These are phyloP conservation scores for Rallus limicola DNA, from an alignment of 2,113 vertebrate genomes.

Conservation along the genomic window DNA sequence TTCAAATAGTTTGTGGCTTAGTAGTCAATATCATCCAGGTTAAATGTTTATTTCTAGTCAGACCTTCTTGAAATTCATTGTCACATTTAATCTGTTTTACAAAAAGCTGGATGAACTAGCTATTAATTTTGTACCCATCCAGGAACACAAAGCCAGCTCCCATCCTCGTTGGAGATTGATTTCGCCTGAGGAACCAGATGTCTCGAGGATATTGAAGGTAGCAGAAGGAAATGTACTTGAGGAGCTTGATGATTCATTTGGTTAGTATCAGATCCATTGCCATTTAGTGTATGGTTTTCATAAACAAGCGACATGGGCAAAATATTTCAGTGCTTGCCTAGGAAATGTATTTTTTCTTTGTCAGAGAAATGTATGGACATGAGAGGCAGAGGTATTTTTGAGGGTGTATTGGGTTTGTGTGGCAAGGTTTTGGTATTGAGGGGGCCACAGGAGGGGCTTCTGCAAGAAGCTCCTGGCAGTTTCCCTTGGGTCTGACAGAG, in stretches of 20 bases:
- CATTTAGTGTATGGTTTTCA: neutral
- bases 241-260: conserved; percentile 69
- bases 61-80: neutral
- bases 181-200: conserved; percentile 26
- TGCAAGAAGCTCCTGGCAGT: too few species aligned
- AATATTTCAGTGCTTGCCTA: neutral
- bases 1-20: neutral
- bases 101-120: neutral
- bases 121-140: neutral
- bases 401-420: neutral
- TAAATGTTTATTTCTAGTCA: neutral
- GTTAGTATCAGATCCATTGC: conserved; percentile 59
- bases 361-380: neutral
- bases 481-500: too few species aligned
- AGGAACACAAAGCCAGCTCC: neutral
- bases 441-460: too few species aligned
- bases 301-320: neutral
- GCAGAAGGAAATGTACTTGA: conserved; percentile 44
- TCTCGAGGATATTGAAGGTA: conserved; percentile 59
- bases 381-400: neutral
- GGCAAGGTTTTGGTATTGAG: too few species aligned
- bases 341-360: neutral
- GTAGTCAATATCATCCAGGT: neutral
- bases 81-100: neutral
- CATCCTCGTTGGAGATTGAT: neutral